phyloP scores from a whole-genome alignment of 2,797 vertebrate genomes.

The Octomys mimax region DNA sequence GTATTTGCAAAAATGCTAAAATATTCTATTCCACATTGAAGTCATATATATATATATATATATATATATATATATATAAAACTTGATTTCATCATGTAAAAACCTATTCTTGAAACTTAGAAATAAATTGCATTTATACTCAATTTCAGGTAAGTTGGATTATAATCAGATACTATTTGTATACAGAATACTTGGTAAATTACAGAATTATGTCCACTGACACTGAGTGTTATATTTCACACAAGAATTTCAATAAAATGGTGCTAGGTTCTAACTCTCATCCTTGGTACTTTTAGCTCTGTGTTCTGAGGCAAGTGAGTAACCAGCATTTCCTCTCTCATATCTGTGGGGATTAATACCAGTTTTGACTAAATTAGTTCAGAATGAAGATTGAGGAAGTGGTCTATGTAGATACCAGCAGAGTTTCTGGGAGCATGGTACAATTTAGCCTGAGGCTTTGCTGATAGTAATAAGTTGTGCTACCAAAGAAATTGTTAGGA shows the following conservation, averaged over 20 bases:
- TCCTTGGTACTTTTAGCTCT: background rate
- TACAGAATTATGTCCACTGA: background rate
- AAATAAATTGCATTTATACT: background rate
- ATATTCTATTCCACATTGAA: background rate
- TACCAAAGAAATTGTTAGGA: background rate
- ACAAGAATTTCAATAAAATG: background rate
- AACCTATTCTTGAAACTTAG: background rate
- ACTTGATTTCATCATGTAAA: background rate
- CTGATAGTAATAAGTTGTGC: background rate
- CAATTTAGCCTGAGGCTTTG: background rate
- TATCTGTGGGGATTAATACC: background rate
- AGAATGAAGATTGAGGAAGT: background rate
- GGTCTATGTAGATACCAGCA: background rate
- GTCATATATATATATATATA: too few species aligned
- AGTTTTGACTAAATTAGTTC: background rate
- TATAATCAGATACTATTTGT: background rate
- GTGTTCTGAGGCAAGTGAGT: background rate
- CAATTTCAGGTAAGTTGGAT: background rate
- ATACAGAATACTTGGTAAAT: background rate
- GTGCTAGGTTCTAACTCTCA: constrained; percentile 13
- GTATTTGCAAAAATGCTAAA: background rate
- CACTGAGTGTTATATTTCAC: background rate
- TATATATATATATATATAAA: background rate
- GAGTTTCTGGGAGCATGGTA: background rate
- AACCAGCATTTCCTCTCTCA: background rate